phyloP scores from a whole-genome alignment of 2,797 vertebrate species.

The Kryptolebias ocellatus region DNA sequence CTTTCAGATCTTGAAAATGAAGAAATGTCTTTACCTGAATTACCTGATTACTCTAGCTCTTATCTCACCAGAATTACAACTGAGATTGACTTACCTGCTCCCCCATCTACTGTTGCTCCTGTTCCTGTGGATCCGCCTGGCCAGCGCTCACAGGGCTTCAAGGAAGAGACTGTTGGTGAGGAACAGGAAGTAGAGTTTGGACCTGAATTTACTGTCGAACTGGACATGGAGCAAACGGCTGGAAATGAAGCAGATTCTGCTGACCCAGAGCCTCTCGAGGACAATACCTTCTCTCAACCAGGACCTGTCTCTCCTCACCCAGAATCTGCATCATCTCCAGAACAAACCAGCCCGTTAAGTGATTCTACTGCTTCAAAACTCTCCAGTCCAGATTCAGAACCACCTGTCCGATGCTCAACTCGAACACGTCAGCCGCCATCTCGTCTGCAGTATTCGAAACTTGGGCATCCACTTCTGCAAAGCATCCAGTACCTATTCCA shows the following conservation, averaged over 20 bases:
- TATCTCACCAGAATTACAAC: no score
- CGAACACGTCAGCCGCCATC: background rate
- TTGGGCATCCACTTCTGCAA: no score
- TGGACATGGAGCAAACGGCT: background rate
- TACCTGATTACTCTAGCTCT: no score
- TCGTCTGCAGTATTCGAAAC: background rate
- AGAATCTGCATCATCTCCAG: background rate
- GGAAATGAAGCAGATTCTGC: background rate
- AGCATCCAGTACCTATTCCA: no score
- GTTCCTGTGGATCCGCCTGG: constrained; percentile 1
- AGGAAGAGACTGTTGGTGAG: background rate
- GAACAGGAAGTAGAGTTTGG: constrained; percentile 1
- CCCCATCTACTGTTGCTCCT: background rate
- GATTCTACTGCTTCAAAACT: background rate
- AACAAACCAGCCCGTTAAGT: background rate
- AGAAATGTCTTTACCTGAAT: no score
- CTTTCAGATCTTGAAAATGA: no score
- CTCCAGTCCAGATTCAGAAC: background rate
- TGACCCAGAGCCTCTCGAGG: background rate
- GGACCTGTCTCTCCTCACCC: background rate
- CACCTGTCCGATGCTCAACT: background rate
- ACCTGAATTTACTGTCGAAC: background rate
- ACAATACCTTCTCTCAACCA: background rate
- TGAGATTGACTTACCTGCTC: constrained; percentile 1
- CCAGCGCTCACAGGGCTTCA: background rate